Conservation (phyloP, 2,113 vertebrate genomes). For the Cryptoleucopteryx plumbea region DNA sequence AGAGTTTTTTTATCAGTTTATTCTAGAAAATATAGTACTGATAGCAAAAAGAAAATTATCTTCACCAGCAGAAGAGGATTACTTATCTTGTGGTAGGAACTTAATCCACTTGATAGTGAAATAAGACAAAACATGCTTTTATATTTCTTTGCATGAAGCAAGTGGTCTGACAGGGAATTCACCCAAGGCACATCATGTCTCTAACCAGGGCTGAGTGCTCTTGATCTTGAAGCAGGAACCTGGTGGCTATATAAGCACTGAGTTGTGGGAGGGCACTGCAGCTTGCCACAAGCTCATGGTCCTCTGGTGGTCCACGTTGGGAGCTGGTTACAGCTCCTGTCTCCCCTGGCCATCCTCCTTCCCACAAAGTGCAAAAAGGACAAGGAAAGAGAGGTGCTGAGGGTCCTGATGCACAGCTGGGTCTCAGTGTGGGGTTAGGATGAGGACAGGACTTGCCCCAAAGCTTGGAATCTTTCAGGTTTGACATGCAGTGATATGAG, state of each 20-base stretch:
- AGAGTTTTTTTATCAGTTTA: too few relatives aligned
- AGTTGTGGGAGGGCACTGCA: background rate
- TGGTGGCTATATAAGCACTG: background rate
- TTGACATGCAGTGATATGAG: background rate
- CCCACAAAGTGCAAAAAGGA: background rate
- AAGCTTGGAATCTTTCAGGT: background rate
- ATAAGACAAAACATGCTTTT: background rate
- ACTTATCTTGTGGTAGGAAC: background rate
- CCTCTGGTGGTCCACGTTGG: fast-evolving
- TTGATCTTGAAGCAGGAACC: background rate
- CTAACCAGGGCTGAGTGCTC: background rate
- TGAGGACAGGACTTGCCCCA: background rate
- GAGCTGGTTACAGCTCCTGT: background rate
- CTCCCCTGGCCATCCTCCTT: background rate
- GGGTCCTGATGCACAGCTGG: background rate
- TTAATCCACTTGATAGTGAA: background rate
- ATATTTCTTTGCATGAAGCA: background rate
- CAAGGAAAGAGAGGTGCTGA: background rate
- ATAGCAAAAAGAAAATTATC: background rate
- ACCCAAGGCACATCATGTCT: background rate
- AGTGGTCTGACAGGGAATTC: background rate
- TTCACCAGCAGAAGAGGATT: background rate
- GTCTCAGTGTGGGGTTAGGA: background rate
- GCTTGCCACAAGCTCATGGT: background rate
- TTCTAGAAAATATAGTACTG: background rate